Evolutionary conservation across 1,140 invertebrate species (phyloP).

Genomic region (Hirudo medicinalis): DNA sequence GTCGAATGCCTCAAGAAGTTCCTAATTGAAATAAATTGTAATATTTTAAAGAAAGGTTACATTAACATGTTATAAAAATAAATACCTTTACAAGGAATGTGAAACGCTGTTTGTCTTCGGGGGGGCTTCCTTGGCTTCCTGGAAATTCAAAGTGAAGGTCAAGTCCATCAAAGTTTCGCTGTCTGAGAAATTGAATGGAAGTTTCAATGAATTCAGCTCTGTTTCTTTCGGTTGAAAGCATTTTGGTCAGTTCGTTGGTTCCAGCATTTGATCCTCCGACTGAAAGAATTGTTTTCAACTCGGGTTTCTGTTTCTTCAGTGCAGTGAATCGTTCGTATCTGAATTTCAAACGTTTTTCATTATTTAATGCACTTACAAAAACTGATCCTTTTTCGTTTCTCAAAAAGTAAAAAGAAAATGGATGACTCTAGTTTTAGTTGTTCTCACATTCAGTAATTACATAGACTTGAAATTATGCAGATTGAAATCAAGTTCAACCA

Average conservation of each 20-base stretch:
- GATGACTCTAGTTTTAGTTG: no score
- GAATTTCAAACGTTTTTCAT: neutral
- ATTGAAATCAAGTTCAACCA: no score
- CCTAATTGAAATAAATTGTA: constrained; percentile 20
- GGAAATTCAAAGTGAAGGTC: constrained; percentile 96
- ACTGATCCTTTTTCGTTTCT: no score
- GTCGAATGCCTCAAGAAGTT: constrained; percentile 51
- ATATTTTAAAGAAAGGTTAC: no score
- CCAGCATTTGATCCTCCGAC: constrained; percentile 90
- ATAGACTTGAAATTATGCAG: no score
- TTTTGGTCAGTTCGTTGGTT: constrained; percentile 64
- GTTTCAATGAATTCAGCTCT: constrained; percentile 75
- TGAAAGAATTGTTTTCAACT: constrained; percentile 74
- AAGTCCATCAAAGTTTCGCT: constrained; percentile 80
- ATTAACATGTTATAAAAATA: constrained; percentile 7
- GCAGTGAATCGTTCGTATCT: constrained; percentile 63
- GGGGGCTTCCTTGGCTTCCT: constrained; percentile 39
- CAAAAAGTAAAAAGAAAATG: no score
- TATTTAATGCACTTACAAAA: no score
- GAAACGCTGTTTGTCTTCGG: constrained; percentile 53
- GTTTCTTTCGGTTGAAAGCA: constrained; percentile 25
- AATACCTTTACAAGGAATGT: constrained; percentile 42
- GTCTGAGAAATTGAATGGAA: constrained; percentile 75
- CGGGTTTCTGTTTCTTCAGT: constrained; percentile 73
- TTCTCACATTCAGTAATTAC: no score